Evolutionary conservation across 2,113 vertebrate species (phyloP).

Genomic region (Misgurnus anguillicaudatus): DNA sequence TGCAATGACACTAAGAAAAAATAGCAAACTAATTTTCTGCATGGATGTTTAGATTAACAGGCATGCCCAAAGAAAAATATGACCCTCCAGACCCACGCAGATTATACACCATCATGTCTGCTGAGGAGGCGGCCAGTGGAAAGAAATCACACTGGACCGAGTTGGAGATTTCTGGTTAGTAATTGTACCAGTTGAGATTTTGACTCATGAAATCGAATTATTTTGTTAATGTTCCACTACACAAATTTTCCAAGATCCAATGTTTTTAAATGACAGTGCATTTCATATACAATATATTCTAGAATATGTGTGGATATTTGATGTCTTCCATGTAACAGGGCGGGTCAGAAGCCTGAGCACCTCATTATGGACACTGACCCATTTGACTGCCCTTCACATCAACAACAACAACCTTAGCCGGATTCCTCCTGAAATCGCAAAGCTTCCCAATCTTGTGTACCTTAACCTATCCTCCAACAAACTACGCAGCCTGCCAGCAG

Average conservation of each 20-base stretch:
- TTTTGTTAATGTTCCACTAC: background rate
- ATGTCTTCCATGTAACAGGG: constrained; percentile 72
- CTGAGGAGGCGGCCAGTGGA: constrained; percentile 93
- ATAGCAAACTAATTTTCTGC: background rate
- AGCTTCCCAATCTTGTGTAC: constrained; percentile 96
- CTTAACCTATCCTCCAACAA: constrained; percentile 99
- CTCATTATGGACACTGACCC: constrained; percentile 94
- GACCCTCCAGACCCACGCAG: constrained; percentile 97
- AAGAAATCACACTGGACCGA: constrained; percentile 98
- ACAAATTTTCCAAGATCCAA: background rate
- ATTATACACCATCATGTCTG: constrained; percentile 99
- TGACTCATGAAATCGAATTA: background rate
- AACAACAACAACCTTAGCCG: constrained; percentile 97
- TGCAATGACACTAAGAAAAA: background rate
- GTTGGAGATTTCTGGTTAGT: constrained; percentile 97
- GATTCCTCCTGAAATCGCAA: constrained; percentile 97
- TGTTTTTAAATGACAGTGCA: too few species aligned
- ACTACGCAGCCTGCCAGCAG: constrained; percentile 98
- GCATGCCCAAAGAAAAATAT: constrained; percentile 99
- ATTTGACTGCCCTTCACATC: constrained; percentile 96
- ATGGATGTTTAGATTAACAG: constrained; percentile 84
- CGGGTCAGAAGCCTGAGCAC: constrained; percentile 93
- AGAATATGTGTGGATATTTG: background rate
- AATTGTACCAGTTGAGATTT: background rate
- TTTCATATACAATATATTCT: too few species aligned